Evolutionary conservation across 2,113 vertebrate species (phyloP), one percentile per base, ranked within the genome.

Genomic region (Mustelus asterias): DNA sequence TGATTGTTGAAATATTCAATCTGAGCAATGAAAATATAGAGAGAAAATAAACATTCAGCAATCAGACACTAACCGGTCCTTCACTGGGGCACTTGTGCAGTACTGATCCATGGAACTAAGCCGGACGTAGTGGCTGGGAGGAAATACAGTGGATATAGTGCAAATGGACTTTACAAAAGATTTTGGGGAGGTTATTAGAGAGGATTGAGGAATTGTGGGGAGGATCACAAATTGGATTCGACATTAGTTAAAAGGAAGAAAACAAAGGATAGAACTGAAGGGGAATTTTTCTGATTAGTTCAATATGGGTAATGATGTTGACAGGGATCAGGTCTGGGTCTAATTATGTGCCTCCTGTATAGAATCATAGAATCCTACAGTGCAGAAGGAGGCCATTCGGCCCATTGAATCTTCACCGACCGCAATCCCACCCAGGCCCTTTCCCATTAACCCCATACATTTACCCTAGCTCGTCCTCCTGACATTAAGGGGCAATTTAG

Each of bases 1-100:
- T 99, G 98, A 33, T 99, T 99, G 97, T 99, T 98, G 96, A 99
- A 99, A 97, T 99, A 99, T 1, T 99, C 98, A 0, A 99, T 98
- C 99, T 99, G 97, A 0, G 0, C 0, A 0, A 65, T 20, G 33
- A 65, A 65, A 65, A 44, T 60, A 16, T 2, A 60, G 88, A 90
- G 48, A 89, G 85, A 41, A 88, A 48, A 88, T 44, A 22, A 88
- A 44, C 48, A 9, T 11, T 89, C 86, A 89, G 26, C 5, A 60
- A 29, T 33, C 54, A 60, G 2, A 16, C 29, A 60, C 4, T 6
- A 60, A 60, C 41, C 41, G 0, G 20, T 44, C 44, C 41, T 9
- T 63, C 48, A 33, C 29, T 90, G 88, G 26, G 54, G 1, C 13
- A 60, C 54, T 58, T 16, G 13, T 33, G 11, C 3, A 90, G 10